These are phyloP conservation scores for Serrognathus titanus DNA, from an alignment of 2,888 invertebrate genomes.

Conservation along the genomic window DNA sequence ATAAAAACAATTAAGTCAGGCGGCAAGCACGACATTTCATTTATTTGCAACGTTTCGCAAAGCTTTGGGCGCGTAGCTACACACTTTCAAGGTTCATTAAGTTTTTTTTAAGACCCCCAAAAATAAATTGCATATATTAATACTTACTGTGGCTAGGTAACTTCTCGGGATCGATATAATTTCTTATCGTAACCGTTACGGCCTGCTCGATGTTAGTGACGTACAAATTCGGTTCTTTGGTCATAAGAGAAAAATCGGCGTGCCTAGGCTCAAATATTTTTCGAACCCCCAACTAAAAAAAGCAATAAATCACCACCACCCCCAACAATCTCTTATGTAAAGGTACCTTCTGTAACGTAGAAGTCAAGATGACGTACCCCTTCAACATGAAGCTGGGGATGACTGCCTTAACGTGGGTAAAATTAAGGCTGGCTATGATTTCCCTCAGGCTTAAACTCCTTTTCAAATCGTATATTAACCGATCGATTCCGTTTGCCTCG, in stretches of 20 bases:
- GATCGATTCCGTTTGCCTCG: slow-evolving; percentile 57
- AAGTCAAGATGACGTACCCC: slow-evolving; percentile 76
- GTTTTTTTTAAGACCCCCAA: no score
- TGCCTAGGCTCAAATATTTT: slow-evolving; percentile 78
- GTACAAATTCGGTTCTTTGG: slow-evolving; percentile 70
- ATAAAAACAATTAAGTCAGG: slow-evolving; percentile 29
- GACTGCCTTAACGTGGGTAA: slow-evolving; percentile 69
- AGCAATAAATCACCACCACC: neutral
- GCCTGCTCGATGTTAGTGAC: slow-evolving; percentile 82
- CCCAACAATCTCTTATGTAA: no score
- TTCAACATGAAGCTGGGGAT: slow-evolving; percentile 79
- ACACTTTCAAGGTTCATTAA: no score
- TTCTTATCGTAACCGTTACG: slow-evolving; percentile 77
- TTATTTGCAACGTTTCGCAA: slow-evolving; percentile 28
- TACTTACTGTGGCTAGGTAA: slow-evolving; percentile 50
- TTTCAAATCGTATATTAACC: slow-evolving; percentile 63
- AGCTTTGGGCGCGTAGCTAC: neutral
- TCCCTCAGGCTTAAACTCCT: slow-evolving; percentile 61
- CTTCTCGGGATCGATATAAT: slow-evolving; percentile 61
- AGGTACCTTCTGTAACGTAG: slow-evolving; percentile 72
- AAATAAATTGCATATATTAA: neutral
- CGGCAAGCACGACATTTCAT: slow-evolving; percentile 28
- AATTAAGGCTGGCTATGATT: slow-evolving; percentile 65
- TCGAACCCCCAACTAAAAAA: slow-evolving; percentile 66
- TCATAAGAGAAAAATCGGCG: slow-evolving; percentile 77